phyloP scores from a whole-genome alignment of 2,888 invertebrate genomes.

The Onchidella celtica region DNA sequence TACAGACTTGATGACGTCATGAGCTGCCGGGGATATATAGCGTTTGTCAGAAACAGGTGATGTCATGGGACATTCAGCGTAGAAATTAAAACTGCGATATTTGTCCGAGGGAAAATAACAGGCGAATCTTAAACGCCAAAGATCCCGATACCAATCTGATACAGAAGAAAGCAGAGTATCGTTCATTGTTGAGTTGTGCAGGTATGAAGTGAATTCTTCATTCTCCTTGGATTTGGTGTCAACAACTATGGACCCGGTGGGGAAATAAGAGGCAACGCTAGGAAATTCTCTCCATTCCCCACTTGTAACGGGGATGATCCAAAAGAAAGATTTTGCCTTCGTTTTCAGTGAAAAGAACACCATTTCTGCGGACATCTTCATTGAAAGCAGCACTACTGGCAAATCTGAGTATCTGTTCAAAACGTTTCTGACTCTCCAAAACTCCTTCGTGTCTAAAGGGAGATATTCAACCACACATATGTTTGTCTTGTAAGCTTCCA shows the following conservation, averaged over 20 bases:
- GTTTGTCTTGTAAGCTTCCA: background rate
- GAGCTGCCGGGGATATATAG: slow-evolving; percentile 51
- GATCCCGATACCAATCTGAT: slow-evolving; percentile 18
- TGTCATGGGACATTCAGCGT: background rate
- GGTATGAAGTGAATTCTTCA: background rate
- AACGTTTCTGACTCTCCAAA: background rate
- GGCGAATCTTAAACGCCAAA: slow-evolving; percentile 3
- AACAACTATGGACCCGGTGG: slow-evolving; percentile 13
- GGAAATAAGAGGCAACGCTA: background rate
- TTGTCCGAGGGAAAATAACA: background rate
- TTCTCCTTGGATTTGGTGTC: slow-evolving; percentile 8
- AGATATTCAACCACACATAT: background rate
- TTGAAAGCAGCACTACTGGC: slow-evolving; percentile 22
- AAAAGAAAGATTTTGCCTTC: background rate
- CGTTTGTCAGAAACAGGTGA: background rate
- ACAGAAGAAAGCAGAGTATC: background rate
- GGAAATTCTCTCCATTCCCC: background rate
- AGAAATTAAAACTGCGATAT: background rate
- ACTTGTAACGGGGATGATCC: slow-evolving; percentile 2
- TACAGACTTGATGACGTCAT: slow-evolving; percentile 61
- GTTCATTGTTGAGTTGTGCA: background rate
- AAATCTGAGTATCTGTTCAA: background rate
- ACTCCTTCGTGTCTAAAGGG: background rate
- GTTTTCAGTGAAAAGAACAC: slow-evolving; percentile 10
- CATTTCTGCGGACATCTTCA: background rate